A percentile compares a stretch with the other conserved stretches of the same genome.
Conservation (phyloP, 2,888 invertebrate species). For the Meteorus colon region DNA sequence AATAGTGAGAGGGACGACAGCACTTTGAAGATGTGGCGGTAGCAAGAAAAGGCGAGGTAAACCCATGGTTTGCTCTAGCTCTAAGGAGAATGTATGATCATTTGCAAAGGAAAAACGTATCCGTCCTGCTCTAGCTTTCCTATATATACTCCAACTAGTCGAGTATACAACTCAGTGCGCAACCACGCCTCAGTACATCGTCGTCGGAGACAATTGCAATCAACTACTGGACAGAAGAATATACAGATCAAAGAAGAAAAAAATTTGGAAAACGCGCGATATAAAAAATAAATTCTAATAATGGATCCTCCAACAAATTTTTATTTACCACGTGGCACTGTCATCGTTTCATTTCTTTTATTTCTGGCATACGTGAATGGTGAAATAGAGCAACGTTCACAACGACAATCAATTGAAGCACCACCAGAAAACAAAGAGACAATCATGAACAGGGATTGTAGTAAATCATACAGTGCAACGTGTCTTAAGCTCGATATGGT, state of each 20-base stretch:
- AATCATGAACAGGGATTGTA: slow-evolving; percentile 74
- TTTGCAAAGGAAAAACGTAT: slow-evolving; percentile 68
- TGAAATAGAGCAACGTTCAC: slow-evolving; percentile 63
- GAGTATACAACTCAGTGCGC: slow-evolving; percentile 67
- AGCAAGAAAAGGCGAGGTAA: slow-evolving; percentile 39
- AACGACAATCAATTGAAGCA: slow-evolving; percentile 64
- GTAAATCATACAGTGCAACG: slow-evolving; percentile 79
- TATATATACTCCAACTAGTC: slow-evolving; percentile 71
- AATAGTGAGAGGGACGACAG: slow-evolving; percentile 44
- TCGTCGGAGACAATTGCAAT: slow-evolving; percentile 13
- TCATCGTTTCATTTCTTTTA: slow-evolving; percentile 40
- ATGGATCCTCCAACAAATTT: slow-evolving; percentile 32
- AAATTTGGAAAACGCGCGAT: slow-evolving; percentile 10
- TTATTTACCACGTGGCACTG: slow-evolving; percentile 27
- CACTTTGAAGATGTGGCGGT: slow-evolving; percentile 20
- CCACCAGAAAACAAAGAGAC: slow-evolving; percentile 53
- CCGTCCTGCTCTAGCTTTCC: slow-evolving; percentile 58
- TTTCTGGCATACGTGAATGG: slow-evolving; percentile 60
- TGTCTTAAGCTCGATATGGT: slow-evolving; percentile 87
- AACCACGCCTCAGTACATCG: slow-evolving; percentile 56
- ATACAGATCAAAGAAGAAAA: not conserved
- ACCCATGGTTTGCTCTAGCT: slow-evolving; percentile 48
- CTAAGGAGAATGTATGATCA: slow-evolving; percentile 69
- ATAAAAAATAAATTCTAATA: slow-evolving; percentile 17
- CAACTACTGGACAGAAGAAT: not conserved